phyloP scores from a whole-genome alignment of 2,797 vertebrate genomes.

The Sebastes minor region DNA sequence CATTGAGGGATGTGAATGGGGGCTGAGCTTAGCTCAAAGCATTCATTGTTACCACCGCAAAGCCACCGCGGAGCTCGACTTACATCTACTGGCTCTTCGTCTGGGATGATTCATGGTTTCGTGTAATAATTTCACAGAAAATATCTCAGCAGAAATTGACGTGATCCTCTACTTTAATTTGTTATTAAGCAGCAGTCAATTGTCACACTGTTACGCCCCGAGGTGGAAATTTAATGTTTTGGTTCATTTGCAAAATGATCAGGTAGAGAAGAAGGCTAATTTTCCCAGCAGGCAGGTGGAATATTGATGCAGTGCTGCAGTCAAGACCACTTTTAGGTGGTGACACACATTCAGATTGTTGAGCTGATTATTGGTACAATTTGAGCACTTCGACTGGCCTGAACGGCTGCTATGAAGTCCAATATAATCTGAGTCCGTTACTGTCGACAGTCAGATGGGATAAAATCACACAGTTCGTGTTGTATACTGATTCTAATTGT shows the following conservation, averaged over 20 bases:
- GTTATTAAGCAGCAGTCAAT: not conserved
- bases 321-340: not conserved
- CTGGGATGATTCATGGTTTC: not conserved
- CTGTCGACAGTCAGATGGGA: not conserved
- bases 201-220: not conserved
- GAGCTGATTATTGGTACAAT: not conserved
- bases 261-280: not conserved
- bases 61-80: not conserved
- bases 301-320: not conserved
- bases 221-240: conserved; percentile 2
- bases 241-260: not conserved
- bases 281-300: not conserved
- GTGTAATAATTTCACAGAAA: conserved; percentile 9
- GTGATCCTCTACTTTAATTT: not conserved
- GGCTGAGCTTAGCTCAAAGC: conserved; percentile 19
- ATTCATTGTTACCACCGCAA: not conserved
- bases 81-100: not conserved
- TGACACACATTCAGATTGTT: not conserved
- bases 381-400: not conserved
- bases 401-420: not conserved
- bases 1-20: conserved; percentile 14
- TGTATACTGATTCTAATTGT: not conserved
- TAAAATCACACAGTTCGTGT: not conserved
- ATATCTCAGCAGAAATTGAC: not conserved
- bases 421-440: not conserved